These are phyloP conservation scores for Diglossa cyanea DNA, from an alignment of 2,797 vertebrate genomes.

Conservation along the genomic window DNA sequence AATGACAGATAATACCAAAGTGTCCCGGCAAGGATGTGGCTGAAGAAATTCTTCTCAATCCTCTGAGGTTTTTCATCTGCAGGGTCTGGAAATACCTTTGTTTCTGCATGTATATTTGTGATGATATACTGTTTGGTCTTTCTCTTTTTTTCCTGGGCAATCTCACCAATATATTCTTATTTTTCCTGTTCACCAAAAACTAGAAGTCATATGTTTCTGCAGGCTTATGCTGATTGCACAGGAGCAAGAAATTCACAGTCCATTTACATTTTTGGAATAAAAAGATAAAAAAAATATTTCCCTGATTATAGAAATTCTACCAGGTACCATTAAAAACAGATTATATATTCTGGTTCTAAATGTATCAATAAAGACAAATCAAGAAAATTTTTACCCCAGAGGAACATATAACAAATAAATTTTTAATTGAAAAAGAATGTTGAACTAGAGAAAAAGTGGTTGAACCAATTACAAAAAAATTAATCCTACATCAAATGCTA, in stretches of 20 bases:
- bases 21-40: background rate
- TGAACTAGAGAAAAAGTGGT: background rate
- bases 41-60: background rate
- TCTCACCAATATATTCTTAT: background rate
- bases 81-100: background rate
- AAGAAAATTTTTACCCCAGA: background rate
- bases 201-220: background rate
- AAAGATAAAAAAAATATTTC: background rate
- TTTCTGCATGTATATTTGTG: background rate
- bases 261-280: background rate
- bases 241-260: background rate
- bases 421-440: background rate
- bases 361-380: background rate
- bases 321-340: background rate
- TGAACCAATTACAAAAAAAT: background rate
- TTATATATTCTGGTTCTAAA: background rate
- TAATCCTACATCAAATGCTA: background rate
- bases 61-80: background rate
- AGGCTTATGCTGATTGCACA: background rate
- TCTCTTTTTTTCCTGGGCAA: background rate
- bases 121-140: background rate
- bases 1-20: background rate
- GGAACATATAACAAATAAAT: background rate
- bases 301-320: background rate
- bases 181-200: background rate